These are phyloP conservation scores for Spheniscus humboldti DNA, from an alignment of 2,797 vertebrate genomes.

Conservation along the genomic window DNA sequence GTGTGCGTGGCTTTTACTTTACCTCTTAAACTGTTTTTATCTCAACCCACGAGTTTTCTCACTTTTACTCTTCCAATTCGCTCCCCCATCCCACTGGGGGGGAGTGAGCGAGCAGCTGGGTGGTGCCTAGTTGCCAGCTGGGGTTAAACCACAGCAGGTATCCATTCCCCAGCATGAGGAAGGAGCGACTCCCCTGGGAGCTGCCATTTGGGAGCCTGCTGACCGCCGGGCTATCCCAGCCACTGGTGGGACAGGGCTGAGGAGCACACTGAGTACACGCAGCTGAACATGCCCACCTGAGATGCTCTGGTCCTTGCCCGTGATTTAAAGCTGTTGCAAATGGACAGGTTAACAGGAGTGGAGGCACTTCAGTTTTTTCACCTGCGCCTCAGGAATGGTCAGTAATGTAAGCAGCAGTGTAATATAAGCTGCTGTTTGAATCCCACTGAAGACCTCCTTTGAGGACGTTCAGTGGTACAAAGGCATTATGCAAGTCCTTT, in stretches of 20 bases:
- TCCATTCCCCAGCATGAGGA: neutral
- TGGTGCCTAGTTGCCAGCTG: too few relatives aligned
- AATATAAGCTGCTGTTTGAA: neutral
- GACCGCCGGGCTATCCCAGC: neutral
- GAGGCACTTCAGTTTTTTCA: neutral
- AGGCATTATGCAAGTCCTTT: neutral
- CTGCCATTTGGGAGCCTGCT: neutral
- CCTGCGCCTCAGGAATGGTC: fast-evolving
- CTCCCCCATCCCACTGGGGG: too few relatives aligned
- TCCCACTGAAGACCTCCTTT: neutral
- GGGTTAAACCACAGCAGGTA: too few relatives aligned
- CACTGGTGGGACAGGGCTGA: neutral
- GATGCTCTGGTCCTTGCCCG: neutral
- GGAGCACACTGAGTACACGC: fast-evolving
- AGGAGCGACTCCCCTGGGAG: neutral
- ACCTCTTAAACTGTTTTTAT: too few relatives aligned
- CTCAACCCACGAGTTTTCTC: too few relatives aligned
- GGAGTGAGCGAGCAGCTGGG: too few relatives aligned
- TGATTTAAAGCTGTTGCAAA: neutral
- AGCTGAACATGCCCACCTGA: neutral
- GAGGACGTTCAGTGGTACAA: neutral
- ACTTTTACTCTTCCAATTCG: too few relatives aligned
- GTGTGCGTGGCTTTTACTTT: too few relatives aligned
- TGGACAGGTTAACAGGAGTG: neutral
- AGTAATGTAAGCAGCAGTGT: neutral